Evolutionary conservation across 1,140 invertebrate genomes (phyloP).

Genomic region (Ceratosolen solmsi): DNA sequence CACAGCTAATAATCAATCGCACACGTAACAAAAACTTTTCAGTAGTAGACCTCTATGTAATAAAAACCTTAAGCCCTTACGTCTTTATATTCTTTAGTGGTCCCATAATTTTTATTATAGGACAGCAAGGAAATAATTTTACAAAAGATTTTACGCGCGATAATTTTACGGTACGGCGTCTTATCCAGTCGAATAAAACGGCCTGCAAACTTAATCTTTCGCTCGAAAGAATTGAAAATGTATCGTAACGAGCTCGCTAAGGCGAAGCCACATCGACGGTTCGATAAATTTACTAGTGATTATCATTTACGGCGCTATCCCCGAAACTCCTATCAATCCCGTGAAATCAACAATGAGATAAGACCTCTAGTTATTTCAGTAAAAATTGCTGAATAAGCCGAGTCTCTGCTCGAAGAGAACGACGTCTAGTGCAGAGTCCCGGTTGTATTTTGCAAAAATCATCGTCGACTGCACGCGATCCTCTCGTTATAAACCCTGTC

Average conservation of each 20-base stretch:
- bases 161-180: no score
- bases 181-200: no score
- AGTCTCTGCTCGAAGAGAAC: background rate
- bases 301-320: background rate
- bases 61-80: no score
- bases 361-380: background rate
- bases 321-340: background rate
- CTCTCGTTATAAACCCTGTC: background rate
- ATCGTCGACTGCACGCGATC: slow-evolving; percentile 22
- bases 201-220: background rate
- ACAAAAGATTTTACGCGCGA: no score
- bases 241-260: background rate
- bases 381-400: background rate
- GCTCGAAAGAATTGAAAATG: background rate
- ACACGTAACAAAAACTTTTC: no score
- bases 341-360: background rate
- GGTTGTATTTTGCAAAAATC: background rate
- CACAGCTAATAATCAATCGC: no score
- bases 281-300: background rate
- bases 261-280: background rate
- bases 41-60: no score
- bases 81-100: no score
- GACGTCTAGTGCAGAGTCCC: background rate
- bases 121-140: no score
- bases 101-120: no score